Evolutionary conservation across 2,797 vertebrate species (phyloP).

Genomic region (Pristis pectinata): DNA sequence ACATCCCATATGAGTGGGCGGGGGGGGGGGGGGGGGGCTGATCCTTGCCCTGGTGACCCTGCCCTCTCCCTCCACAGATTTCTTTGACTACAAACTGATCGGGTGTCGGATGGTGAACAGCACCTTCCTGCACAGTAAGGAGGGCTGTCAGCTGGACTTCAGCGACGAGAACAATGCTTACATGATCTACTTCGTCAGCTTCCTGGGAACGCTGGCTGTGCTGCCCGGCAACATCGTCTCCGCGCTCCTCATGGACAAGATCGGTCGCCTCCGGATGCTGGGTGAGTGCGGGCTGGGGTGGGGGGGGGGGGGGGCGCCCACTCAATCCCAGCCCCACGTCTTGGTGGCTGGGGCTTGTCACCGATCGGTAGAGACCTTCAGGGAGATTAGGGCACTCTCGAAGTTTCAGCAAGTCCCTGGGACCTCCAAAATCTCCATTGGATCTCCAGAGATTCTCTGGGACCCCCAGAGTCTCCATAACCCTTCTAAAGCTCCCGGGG

Average conservation of each 20-base stretch:
- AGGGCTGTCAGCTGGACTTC: constrained; percentile 87
- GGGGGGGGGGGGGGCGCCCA: neutral
- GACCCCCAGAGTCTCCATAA: no score
- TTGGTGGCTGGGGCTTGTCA: no score
- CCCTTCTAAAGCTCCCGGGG: no score
- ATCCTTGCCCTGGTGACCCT: neutral
- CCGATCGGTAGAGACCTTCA: no score
- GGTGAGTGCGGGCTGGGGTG: constrained; percentile 57
- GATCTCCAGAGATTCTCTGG: no score
- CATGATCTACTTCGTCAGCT: constrained; percentile 98
- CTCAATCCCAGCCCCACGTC: no score
- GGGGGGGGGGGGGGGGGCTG: neutral
- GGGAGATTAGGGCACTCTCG: no score
- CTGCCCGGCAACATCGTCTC: constrained; percentile 94
- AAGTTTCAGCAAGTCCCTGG: no score
- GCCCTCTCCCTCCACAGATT: constrained; percentile 57
- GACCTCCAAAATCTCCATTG: no score
- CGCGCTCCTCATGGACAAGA: constrained; percentile 95
- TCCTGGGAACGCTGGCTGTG: constrained; percentile 88
- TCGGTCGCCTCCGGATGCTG: constrained; percentile 89
- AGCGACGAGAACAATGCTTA: constrained; percentile 94
- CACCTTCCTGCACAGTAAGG: constrained; percentile 94
- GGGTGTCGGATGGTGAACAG: constrained; percentile 85
- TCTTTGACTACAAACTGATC: constrained; percentile 88
- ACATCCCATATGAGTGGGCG: no score